phyloP scores from a whole-genome alignment of 2,888 invertebrate species.

The Leptinotarsa juncta region DNA sequence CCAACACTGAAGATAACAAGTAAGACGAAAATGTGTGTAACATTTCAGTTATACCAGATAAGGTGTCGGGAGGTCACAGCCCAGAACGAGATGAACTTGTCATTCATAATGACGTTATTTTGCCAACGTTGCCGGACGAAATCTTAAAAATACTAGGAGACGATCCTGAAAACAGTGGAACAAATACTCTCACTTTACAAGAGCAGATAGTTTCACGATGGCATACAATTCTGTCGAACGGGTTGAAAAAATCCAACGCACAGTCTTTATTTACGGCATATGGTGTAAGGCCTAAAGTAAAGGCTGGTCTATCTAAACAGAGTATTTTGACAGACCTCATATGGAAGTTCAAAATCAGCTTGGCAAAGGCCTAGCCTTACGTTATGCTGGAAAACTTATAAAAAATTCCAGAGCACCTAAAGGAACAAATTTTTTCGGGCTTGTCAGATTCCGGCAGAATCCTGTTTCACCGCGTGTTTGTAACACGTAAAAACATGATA shows the following conservation, averaged over 20 bases:
- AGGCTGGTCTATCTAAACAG: slow-evolving; percentile 14
- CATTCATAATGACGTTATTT: slow-evolving; percentile 23
- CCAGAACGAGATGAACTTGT: too few relatives aligned
- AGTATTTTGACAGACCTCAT: slow-evolving; percentile 16
- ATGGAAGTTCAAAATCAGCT: slow-evolving; percentile 24
- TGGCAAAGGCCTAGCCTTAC: neutral
- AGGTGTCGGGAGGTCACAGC: too few relatives aligned
- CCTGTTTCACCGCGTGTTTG: slow-evolving; percentile 33
- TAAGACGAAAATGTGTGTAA: too few relatives aligned
- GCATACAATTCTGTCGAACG: neutral
- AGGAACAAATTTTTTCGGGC: slow-evolving; percentile 8
- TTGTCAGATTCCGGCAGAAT: slow-evolving; percentile 26
- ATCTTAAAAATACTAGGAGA: slow-evolving; percentile 30
- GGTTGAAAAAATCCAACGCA: too few relatives aligned
- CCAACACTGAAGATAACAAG: too few relatives aligned
- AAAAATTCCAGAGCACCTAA: slow-evolving; percentile 11
- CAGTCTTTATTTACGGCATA: slow-evolving; percentile 10
- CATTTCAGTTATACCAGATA: too few relatives aligned
- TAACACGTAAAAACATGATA: slow-evolving; percentile 33
- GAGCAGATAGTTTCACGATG: slow-evolving; percentile 25
- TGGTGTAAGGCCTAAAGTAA: slow-evolving; percentile 19
- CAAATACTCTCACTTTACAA: slow-evolving; percentile 16
- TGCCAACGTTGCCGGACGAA: slow-evolving; percentile 22
- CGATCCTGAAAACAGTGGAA: slow-evolving; percentile 24
- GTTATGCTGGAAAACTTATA: slow-evolving; percentile 13